Evolutionary conservation across 2,888 invertebrate species (phyloP), one percentile per base, ranked within the genome.

Genomic region (Hesperia comma): DNA sequence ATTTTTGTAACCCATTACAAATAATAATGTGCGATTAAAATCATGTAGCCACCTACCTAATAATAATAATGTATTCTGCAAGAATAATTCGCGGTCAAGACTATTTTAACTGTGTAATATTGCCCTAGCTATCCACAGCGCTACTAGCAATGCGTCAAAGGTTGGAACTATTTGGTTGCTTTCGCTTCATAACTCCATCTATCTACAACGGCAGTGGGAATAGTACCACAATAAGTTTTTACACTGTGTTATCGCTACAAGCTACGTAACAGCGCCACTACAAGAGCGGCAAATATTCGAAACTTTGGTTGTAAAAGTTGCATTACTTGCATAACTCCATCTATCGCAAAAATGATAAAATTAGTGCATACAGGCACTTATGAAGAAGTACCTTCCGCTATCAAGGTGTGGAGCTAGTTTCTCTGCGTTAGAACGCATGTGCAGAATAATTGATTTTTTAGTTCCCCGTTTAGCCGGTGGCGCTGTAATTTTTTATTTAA

Each of bases 401-500:
- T 21, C 15, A 26, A 63, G 8, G 63, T 51, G 55, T 63, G 63
- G 63, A 63, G 63, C 63, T 63, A 57, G 56, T 49, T 51, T 46
- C 63, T 17, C 49, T 56, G 12, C 2, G 17, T 37, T 40, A 26
- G 21, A 49, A 63, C 57, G 51, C 63, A 57, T 56, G 49, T 40
- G 26, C 57, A 57, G 17, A 26, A 40, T 19, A 57, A 63, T 63
- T 37, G 49, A 63, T 57, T 63, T 56, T 46, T n/a, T 17, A 46
- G 17, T 46, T 46, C 43, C 43, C 17, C 17, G 1, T 6, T 17
- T 15, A 46, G 6, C 8, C 17, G 17, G 15, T 17, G 43, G 43
- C 43, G 43, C 43, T 46, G 43, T 17, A 15, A 46, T 15, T 12
- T 6, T 6, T 43, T 15, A 15, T 15, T 10, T 46, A 17, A n/a